Base-by-base conservation (phyloP, 2,113 vertebrate genomes). In the Ellobius talpinus region DNA sequence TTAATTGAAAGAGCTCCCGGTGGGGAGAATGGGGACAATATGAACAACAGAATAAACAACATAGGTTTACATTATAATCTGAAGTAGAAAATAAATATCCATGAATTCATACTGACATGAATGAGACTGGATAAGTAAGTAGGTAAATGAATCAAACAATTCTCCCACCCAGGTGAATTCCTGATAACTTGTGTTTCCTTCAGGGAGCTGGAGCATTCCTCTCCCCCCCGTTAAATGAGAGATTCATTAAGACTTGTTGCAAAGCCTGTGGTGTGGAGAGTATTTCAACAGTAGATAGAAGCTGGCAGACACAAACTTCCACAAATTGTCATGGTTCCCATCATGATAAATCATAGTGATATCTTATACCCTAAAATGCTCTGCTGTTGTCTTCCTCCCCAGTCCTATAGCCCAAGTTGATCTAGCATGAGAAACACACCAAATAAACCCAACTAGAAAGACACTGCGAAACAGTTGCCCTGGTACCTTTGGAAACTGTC, bases 1-100 rank as follows among this genome's bases (percentile, higher is more conserved):
- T 87, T 87, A 87, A 90, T 81, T 93, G 88, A 87, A 93, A 87
- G 55, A 65, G 23, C 31, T 84, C 58, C 45, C 58, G 9, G n/a
- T 66, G 19, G 45, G 36, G 52, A 55, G 17, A 85, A 76, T 1
- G 12, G 9, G n/a, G 74, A 77, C 39, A n/a, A 21, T 68, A n/a
- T 85, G 45, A 84, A 26, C 58, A 85, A 72, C 5, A 16, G 55
- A 90, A 76, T 24, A 93, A 70, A 68, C 55, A 90, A 24, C 42
- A 31, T 33, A 52, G 7, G 42, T 63, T 73, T 89, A 82, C 31
- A 50, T 73, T 89, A 74, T 82, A 65, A 42, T 45, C 33, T n/a
- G 23, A 21, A 68, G 47, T 45, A 68, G 52, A 74, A 73, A 68
- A 90, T 85, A 58, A 87, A n/a, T 58, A 42, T 58, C 78, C 31